phyloP scores from a whole-genome alignment of 2,888 invertebrate species.

The Elmis aenea region DNA sequence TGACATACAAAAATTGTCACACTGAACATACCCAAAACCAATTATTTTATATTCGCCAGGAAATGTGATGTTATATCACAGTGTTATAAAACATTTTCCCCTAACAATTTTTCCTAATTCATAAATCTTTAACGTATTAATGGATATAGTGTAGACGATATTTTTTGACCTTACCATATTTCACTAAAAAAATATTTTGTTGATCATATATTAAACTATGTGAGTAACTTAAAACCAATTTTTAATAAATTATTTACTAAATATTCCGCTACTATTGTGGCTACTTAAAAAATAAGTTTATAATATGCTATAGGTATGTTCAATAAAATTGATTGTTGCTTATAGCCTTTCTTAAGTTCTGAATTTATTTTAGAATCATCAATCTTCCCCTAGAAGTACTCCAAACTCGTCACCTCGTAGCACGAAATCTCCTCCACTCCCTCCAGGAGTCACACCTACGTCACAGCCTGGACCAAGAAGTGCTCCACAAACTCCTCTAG shows the following conservation, averaged over 20 bases:
- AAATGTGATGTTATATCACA: too few relatives aligned
- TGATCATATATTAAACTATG: too few relatives aligned
- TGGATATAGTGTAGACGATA: too few relatives aligned
- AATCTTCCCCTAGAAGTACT: constrained; percentile 78
- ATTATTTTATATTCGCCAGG: too few relatives aligned
- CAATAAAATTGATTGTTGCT: neutral
- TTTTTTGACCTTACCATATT: too few relatives aligned
- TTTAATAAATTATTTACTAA: neutral
- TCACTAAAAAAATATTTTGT: too few relatives aligned
- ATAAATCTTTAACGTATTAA: too few relatives aligned
- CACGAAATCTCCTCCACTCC: constrained; percentile 76
- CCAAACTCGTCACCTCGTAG: constrained; percentile 84
- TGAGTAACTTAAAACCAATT: too few relatives aligned
- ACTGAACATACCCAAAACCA: too few relatives aligned
- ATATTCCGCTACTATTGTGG: neutral
- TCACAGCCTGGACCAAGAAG: constrained; percentile 49
- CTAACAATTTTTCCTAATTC: neutral
- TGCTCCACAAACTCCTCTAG: constrained; percentile 55
- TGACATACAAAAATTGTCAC: too few relatives aligned
- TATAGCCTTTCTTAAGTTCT: constrained; percentile 4
- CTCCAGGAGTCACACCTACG: constrained; percentile 52
- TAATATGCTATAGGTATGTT: too few relatives aligned
- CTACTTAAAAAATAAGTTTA: neutral
- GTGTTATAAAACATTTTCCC: constrained; percentile 1
- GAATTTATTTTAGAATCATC: constrained; percentile 61